Percentiles rank a stretch among this genome's conserved stretches.
Conservation (phyloP, 2,797 vertebrate genomes). For the Austrolebias charrua region DNA sequence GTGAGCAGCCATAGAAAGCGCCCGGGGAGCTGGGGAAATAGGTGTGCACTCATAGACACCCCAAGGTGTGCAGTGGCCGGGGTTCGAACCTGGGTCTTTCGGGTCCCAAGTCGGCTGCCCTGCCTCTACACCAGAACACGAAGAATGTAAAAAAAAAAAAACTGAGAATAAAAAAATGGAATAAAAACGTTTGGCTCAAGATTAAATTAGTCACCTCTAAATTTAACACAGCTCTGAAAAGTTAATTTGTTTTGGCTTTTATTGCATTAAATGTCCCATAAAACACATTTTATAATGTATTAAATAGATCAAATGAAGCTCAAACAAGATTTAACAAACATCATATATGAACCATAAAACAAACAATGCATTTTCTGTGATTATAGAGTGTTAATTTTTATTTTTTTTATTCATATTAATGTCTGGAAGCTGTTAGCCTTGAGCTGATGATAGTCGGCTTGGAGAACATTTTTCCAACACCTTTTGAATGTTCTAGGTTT, state of each 20-base stretch:
- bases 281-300: constrained; percentile 10
- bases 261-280: constrained; percentile 38
- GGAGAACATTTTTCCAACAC: not conserved
- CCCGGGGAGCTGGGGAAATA: too few relatives aligned
- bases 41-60: too few relatives aligned
- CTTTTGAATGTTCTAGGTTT: constrained; percentile 25
- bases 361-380: not conserved
- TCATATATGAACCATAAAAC: constrained; percentile 1
- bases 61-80: too few relatives aligned
- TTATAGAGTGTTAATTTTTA: constrained; percentile 1
- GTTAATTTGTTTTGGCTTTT: constrained; percentile 33
- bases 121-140: too few relatives aligned
- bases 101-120: too few relatives aligned
- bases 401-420: not conserved
- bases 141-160: too few relatives aligned
- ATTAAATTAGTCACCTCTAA: too few relatives aligned
- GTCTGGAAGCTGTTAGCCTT: constrained; percentile 20
- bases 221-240: too few relatives aligned
- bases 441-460: constrained; percentile 1
- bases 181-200: too few relatives aligned
- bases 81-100: too few relatives aligned
- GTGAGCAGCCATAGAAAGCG: too few relatives aligned
- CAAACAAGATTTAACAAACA: constrained; percentile 5
- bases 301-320: not conserved
- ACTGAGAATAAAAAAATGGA: too few relatives aligned